Base-by-base conservation (phyloP, 2,113 vertebrate genomes). In the Canis aureus region DNA sequence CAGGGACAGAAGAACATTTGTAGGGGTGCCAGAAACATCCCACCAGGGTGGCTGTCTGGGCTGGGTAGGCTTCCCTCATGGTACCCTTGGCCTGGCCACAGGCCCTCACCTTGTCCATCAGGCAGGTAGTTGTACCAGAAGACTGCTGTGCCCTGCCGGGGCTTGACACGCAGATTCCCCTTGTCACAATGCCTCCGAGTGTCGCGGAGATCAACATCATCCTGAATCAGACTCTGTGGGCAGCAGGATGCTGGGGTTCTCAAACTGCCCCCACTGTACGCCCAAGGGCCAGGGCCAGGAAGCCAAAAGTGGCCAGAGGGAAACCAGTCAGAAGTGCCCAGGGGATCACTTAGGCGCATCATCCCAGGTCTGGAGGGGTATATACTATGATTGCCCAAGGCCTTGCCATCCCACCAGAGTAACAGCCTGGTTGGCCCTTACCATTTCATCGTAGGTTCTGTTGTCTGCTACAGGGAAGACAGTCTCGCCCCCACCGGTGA, bases 111-210 rank as follows among this genome's bases (percentile, higher is more conserved):
- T 99, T 99, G 99, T 49, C 99, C 99, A 0, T 99, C 99, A n/a
- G 99, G 99, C 86, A 99, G 98, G 98, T 99, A 99, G 98, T 99
- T 99, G 98, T 99, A 99, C 99, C 99, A 99, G 98, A 99, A 99
- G 86, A 99, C 99, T 64, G 99, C 99, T 1, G 99, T 99, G 94
- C 99, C 99, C 96, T 99, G 98, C 43, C 98, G 98, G 53, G 99
- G 99, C 96, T 99, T 99, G 94, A 99, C 98, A 97, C 99, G 99
- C 87, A 99, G 98, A 97, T 99, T 99, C 79, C 99, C 99, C 98
- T 99, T 99, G 95, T 99, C 98, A 25, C 99, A 99, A 89, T 99
- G 99, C 95, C 99, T 99, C 97, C 99, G 99, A 32, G 99, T 99
- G 98, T 99, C 99, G 98, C 99, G 98, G 82, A 99, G 99, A 98